phyloP scores from a whole-genome alignment of 2,113 vertebrate genomes.

The Pungitius pungitius region DNA sequence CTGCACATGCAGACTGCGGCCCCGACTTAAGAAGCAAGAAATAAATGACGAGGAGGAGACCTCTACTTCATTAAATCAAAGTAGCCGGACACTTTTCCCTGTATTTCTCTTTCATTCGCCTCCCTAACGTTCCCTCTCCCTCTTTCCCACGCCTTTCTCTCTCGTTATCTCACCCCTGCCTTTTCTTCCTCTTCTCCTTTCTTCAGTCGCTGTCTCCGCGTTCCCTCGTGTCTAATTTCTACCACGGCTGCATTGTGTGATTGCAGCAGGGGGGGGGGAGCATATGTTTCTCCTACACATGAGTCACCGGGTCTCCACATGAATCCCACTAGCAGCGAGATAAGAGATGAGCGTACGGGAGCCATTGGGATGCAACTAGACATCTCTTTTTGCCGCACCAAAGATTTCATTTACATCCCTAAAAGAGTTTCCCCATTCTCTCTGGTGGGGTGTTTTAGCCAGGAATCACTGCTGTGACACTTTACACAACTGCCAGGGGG shows the following conservation, averaged over 20 bases:
- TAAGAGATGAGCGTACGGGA: slow-evolving; percentile 24
- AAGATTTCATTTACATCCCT: slow-evolving; percentile 55
- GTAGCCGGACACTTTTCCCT: not conserved
- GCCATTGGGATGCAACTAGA: slow-evolving; percentile 48
- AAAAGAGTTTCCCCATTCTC: slow-evolving; percentile 3
- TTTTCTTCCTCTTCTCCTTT: slow-evolving; percentile 24
- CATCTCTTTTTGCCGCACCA: slow-evolving; percentile 28
- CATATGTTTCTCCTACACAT: slow-evolving; percentile 45
- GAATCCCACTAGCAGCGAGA: slow-evolving; percentile 24
- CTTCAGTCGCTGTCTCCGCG: slow-evolving; percentile 3
- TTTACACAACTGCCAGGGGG: slow-evolving; percentile 2
- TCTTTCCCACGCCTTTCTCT: not conserved
- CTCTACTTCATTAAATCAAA: too few species aligned
- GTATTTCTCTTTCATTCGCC: not conserved
- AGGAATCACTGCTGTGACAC: slow-evolving; percentile 28
- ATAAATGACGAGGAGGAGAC: slow-evolving; percentile 18
- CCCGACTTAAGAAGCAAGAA: not conserved
- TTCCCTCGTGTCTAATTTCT: slow-evolving; percentile 62
- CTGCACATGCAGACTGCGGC: too few species aligned
- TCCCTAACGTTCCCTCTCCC: not conserved
- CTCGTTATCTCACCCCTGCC: slow-evolving; percentile 12
- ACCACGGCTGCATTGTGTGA: slow-evolving; percentile 47
- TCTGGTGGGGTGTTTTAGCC: slow-evolving; percentile 1
- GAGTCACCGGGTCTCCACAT: slow-evolving; percentile 29
- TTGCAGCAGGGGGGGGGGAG: slow-evolving; percentile 48